Conservation (phyloP, 2,797 vertebrate species). For the Artibeus lituratus region DNA sequence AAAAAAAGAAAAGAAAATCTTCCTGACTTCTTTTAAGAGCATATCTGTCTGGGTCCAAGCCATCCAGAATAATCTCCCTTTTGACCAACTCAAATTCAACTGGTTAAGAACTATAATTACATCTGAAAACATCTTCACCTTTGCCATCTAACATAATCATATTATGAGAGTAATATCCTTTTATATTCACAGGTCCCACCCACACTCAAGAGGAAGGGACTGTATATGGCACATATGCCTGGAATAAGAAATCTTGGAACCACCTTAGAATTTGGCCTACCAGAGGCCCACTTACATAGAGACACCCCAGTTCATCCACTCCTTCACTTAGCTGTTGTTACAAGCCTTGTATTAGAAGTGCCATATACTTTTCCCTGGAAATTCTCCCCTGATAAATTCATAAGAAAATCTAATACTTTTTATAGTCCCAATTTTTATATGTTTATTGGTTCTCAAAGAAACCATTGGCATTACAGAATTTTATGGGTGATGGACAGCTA, state of each 20-base stretch:
- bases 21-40: not conserved
- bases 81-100: not conserved
- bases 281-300: not conserved
- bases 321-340: not conserved
- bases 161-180: not conserved
- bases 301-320: not conserved
- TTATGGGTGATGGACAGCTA: conserved; percentile 19
- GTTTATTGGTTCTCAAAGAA: not conserved
- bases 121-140: not conserved
- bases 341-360: not conserved
- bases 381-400: not conserved
- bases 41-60: not conserved
- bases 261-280: not conserved
- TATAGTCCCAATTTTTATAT: not conserved
- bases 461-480: not conserved
- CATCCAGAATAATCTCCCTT: not conserved
- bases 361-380: not conserved
- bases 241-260: not conserved
- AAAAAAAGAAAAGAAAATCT: not conserved
- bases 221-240: not conserved
- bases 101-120: not conserved
- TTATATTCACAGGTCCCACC: not conserved
- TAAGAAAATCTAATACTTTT: not conserved
- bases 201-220: not conserved
- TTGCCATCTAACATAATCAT: not conserved